Evolutionary conservation across 1,140 invertebrate species (phyloP).

Genomic region (Drosophila nebulosa): DNA sequence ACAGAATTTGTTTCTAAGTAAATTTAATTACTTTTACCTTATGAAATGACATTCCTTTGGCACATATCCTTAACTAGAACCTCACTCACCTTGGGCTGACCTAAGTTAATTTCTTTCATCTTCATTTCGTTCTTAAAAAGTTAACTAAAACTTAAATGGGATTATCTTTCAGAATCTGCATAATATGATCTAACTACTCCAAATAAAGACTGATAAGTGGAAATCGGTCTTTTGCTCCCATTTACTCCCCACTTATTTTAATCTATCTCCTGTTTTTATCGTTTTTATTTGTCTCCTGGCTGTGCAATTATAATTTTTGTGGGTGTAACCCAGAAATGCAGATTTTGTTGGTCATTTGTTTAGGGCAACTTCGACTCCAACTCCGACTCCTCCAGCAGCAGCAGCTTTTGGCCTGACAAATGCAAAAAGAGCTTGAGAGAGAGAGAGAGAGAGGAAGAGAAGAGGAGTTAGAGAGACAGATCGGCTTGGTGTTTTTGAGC

Average conservation of each 20-base stretch:
- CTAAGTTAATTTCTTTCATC: too few species aligned
- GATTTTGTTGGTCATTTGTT: slow-evolving; percentile 13
- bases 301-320: slow-evolving; percentile 15
- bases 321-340: slow-evolving; percentile 5
- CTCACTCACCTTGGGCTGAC: too few species aligned
- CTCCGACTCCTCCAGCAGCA: not conserved
- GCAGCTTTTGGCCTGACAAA: slow-evolving; percentile 1
- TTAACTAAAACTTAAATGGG: too few species aligned
- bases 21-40: too few species aligned
- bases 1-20: too few species aligned
- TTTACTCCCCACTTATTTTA: not conserved
- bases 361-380: slow-evolving; percentile 5
- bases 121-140: too few species aligned
- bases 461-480: not conserved
- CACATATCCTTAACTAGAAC: too few species aligned
- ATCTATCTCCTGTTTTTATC: not conserved
- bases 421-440: not conserved
- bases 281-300: not conserved
- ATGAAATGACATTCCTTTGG: too few species aligned
- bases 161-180: not conserved
- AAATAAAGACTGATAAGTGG: too few species aligned
- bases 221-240: not conserved
- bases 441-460: not conserved
- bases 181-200: not conserved
- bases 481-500: not conserved